phyloP scores from a whole-genome alignment of 1,140 invertebrate species.

The Condylostylus longicornis region DNA sequence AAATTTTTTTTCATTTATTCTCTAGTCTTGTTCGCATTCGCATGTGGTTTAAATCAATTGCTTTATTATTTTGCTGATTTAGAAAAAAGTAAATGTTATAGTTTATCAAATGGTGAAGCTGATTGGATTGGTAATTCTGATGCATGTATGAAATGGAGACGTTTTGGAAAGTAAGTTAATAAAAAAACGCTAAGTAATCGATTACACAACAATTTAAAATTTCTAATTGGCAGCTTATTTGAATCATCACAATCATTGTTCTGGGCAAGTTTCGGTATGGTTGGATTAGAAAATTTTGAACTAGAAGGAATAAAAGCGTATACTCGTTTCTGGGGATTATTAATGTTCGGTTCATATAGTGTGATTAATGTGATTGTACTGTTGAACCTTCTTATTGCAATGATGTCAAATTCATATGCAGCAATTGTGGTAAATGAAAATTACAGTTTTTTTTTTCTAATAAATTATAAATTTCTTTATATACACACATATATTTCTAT shows the following conservation, averaged over 20 bases:
- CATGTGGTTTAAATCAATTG: conserved; percentile 71
- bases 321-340: conserved; percentile 62
- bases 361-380: conserved; percentile 76
- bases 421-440: conserved; percentile 47
- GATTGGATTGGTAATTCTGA: conserved; percentile 51
- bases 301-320: conserved; percentile 60
- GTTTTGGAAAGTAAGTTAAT: conserved; percentile 43
- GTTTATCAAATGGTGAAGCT: conserved; percentile 39
- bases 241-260: conserved; percentile 79
- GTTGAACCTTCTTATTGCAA: conserved; percentile 73
- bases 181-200: conserved; percentile 9
- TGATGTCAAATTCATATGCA: conserved; percentile 83
- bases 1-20: conserved; percentile 80
- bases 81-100: conserved; percentile 60
- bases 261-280: conserved; percentile 77
- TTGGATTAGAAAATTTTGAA: conserved; percentile 67
- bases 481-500: no score
- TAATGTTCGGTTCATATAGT: conserved; percentile 69
- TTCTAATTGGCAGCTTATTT: conserved; percentile 50
- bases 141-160: conserved; percentile 62
- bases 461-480: no score
- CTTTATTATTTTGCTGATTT: conserved; percentile 81
- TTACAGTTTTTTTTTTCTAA: background rate
- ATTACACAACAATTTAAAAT: conserved; percentile 1
- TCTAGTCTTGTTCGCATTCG: conserved; percentile 69